Percentiles rank a stretch among this genome's conserved stretches.
Conservation (phyloP, 2,113 vertebrate species). For the Mormoops blainvillei region DNA sequence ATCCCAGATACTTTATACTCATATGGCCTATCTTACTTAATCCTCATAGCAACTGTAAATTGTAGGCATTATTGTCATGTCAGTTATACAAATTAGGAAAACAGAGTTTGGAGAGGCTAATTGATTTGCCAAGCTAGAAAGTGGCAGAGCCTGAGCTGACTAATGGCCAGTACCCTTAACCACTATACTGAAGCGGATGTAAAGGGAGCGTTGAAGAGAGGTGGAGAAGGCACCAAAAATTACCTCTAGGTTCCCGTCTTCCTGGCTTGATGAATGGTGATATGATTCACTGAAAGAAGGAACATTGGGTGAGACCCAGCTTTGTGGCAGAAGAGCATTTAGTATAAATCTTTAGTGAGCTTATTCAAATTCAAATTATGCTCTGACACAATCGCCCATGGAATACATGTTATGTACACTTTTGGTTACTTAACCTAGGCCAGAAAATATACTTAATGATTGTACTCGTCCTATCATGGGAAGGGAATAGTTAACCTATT, state of each 20-base stretch:
- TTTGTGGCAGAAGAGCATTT: not conserved
- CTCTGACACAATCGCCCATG: not conserved
- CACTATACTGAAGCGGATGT: not conserved
- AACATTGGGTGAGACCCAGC: not conserved
- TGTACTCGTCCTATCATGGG: not conserved
- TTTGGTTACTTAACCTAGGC: not conserved
- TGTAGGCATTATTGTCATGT: not conserved
- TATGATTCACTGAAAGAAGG: not conserved
- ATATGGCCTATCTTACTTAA: not conserved
- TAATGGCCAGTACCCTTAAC: not conserved
- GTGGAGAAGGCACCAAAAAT: not conserved
- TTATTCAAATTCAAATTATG: not conserved
- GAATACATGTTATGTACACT: not conserved
- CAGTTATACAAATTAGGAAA: not conserved
- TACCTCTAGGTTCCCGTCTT: not conserved
- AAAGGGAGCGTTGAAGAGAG: not conserved
- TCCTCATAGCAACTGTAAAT: not conserved
- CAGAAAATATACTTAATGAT: not conserved
- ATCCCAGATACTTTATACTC: not conserved
- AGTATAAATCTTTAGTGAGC: not conserved
- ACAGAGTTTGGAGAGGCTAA: not conserved
- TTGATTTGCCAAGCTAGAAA: not conserved
- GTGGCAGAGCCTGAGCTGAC: not conserved
- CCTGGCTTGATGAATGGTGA: not conserved
- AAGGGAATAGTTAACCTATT: not conserved